phyloP scores from a whole-genome alignment of 2,113 vertebrate species.

The Platysternon megacephalum region DNA sequence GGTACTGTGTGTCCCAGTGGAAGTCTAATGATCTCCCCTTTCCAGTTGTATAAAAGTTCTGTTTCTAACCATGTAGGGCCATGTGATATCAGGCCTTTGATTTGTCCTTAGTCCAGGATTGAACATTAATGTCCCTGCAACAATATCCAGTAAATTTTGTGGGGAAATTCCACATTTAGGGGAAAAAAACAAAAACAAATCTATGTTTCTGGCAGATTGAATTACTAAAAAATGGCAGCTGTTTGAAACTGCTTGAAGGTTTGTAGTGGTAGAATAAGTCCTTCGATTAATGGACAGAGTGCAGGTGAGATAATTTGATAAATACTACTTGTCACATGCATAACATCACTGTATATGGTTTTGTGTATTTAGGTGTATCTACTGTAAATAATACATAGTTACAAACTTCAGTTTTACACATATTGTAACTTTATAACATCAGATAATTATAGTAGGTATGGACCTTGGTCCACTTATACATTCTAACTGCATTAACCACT shows the following conservation, averaged over 20 bases:
- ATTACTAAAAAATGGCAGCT: not conserved
- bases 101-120: not conserved
- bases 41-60: not conserved
- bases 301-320: not conserved
- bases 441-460: not conserved
- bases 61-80: not conserved
- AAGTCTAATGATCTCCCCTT: not conserved
- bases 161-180: not conserved
- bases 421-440: not conserved
- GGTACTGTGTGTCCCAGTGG: not conserved
- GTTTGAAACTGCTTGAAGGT: not conserved
- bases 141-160: not conserved
- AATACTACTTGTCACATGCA: not conserved
- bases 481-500: accelerated
- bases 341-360: not conserved
- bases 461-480: accelerated
- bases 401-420: not conserved
- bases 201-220: not conserved
- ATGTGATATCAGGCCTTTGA: not conserved
- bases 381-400: not conserved
- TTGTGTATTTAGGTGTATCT: not conserved
- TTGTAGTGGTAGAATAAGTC: not conserved
- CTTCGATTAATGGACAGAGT: not conserved
- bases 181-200: not conserved
- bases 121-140: not conserved